A percentile compares a stretch with the other conserved stretches of the same genome.
Evolutionary conservation across 2,797 vertebrate genomes (phyloP).

Genomic region (Neomorphus geoffroyi): DNA sequence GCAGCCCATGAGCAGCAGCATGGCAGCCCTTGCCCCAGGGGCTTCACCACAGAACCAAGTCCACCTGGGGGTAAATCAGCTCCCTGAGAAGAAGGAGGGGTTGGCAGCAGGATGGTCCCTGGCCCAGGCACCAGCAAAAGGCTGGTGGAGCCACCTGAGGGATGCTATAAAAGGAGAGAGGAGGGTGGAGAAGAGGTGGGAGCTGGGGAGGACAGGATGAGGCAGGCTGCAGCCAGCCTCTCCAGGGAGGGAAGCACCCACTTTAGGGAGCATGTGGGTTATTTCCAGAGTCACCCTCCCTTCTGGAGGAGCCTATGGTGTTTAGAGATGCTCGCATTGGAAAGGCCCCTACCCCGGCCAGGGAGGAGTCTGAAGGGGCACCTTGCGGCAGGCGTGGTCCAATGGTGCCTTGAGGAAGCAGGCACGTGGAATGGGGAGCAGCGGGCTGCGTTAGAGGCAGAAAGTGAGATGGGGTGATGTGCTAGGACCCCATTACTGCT

Average conservation of each 20-base stretch:
- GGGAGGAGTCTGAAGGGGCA: background rate
- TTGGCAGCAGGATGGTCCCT: background rate
- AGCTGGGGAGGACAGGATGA: fast-evolving
- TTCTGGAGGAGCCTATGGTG: background rate
- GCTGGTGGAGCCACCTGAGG: background rate
- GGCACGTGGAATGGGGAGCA: background rate
- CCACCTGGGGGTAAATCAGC: background rate
- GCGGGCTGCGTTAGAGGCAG: background rate
- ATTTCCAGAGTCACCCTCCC: background rate
- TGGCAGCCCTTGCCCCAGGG: background rate
- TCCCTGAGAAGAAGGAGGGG: background rate
- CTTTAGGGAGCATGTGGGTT: fast-evolving
- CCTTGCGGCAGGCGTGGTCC: fast-evolving
- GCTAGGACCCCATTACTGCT: background rate
- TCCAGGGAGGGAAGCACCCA: fast-evolving
- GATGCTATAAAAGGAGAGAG: background rate
- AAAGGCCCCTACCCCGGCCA: background rate
- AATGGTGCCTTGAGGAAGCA: background rate
- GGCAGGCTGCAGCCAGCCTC: background rate
- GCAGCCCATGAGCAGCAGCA: fast-evolving
- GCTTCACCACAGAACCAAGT: background rate
- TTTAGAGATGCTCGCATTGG: background rate
- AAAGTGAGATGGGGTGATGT: background rate
- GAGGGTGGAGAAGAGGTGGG: fast-evolving
- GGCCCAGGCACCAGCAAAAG: background rate